These are phyloP conservation scores for Liparis tanakae DNA, from an alignment of 2,797 vertebrate species.

Conservation along the genomic window DNA sequence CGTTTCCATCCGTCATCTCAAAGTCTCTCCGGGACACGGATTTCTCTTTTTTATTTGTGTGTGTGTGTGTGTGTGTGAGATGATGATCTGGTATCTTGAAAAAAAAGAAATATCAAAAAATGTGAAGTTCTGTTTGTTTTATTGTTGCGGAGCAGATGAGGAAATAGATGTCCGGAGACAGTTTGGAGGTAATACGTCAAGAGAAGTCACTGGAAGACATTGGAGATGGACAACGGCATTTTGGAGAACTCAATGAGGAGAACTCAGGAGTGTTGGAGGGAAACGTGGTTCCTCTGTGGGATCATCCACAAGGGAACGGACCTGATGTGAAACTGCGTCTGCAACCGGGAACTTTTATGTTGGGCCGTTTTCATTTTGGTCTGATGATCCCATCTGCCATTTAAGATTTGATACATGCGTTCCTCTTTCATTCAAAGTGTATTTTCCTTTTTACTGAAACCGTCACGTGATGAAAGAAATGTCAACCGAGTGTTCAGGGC, in stretches of 20 bases:
- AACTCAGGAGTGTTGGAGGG: background rate
- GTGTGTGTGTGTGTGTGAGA: slow-evolving; percentile 68
- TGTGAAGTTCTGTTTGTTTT: slow-evolving; percentile 65
- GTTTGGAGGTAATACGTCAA: background rate
- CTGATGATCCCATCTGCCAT: slow-evolving; percentile 29
- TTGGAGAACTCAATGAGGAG: slow-evolving; percentile 10
- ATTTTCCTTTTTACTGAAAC: slow-evolving; percentile 60
- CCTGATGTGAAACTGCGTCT: slow-evolving; percentile 20
- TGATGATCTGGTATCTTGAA: slow-evolving; percentile 69
- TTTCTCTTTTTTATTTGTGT: slow-evolving; percentile 48
- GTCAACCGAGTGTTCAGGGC: slow-evolving; percentile 30
- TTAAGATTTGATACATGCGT: slow-evolving; percentile 64
- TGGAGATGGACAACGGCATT: background rate
- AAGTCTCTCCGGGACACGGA: slow-evolving; percentile 56
- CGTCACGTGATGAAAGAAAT: slow-evolving; percentile 41
- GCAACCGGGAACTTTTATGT: slow-evolving; percentile 51
- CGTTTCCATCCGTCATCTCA: slow-evolving; percentile 53
- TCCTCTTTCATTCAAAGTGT: slow-evolving; percentile 48
- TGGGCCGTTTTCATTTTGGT: slow-evolving; percentile 53
- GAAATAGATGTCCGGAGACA: slow-evolving; percentile 35
- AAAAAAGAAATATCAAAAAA: slow-evolving; percentile 62
- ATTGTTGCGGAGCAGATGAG: slow-evolving; percentile 44
- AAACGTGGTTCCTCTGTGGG: slow-evolving; percentile 13
- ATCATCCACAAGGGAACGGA: slow-evolving; percentile 16
- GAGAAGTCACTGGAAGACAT: slow-evolving; percentile 25